Conservation (phyloP, 2,888 invertebrate genomes). For the Laspeyria flexula region DNA sequence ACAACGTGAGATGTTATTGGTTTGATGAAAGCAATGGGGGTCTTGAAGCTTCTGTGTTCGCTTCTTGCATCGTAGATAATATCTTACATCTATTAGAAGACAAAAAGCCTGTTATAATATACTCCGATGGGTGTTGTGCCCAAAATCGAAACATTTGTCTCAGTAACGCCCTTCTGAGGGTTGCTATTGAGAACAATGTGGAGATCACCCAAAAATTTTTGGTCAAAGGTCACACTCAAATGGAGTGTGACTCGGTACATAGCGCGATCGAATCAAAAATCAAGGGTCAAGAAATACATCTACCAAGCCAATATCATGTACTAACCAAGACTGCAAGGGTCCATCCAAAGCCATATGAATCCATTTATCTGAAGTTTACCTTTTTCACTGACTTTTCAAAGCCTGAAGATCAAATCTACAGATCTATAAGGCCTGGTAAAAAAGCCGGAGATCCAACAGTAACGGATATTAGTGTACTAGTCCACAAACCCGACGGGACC, state of each 20-base stretch:
- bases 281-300: slow-evolving; percentile 31
- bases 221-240: slow-evolving; percentile 28
- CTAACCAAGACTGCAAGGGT: slow-evolving; percentile 29
- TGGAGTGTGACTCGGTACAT: slow-evolving; percentile 28
- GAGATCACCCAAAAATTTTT: slow-evolving; percentile 25
- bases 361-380: slow-evolving; percentile 19
- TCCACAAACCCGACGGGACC: slow-evolving; percentile 27
- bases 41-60: slow-evolving; percentile 33
- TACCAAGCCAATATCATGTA: slow-evolving; percentile 29
- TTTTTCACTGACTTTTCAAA: slow-evolving; percentile 35
- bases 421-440: slow-evolving; percentile 28
- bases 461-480: slow-evolving; percentile 19
- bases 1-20: no score
- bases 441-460: slow-evolving; percentile 22
- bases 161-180: slow-evolving; percentile 34
- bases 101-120: slow-evolving; percentile 38
- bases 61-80: slow-evolving; percentile 26
- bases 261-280: slow-evolving; percentile 20
- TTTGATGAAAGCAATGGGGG: slow-evolving; percentile 33
- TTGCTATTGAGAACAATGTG: slow-evolving; percentile 35
- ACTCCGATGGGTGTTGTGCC: slow-evolving; percentile 37
- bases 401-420: slow-evolving; percentile 3
- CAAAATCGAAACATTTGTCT: slow-evolving; percentile 37
- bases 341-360: slow-evolving; percentile 15
- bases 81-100: slow-evolving; percentile 18